A percentile compares a stretch with the other conserved stretches of the same genome.
Conservation (phyloP, 2,888 invertebrate genomes). For the Nebria salina region DNA sequence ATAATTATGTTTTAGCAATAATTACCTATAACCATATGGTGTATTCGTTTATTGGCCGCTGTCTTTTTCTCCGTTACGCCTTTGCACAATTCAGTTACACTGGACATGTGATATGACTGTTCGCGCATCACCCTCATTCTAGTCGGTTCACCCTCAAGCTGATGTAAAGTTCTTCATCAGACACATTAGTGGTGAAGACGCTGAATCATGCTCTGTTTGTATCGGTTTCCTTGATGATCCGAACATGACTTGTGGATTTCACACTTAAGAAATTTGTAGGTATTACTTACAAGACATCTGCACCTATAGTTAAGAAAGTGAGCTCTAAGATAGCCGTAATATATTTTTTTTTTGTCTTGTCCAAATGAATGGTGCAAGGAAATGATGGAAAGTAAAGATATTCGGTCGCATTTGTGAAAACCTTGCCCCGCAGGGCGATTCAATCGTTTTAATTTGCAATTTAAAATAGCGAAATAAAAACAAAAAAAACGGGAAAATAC, state of each 20-base stretch:
- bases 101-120: not conserved
- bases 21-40: constrained; percentile 32
- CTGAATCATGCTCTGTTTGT: constrained; percentile 50
- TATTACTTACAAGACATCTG: constrained; percentile 18
- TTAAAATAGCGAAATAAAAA: constrained; percentile 45
- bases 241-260: constrained; percentile 51
- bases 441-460: constrained; percentile 47
- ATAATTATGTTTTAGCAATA: too few species aligned
- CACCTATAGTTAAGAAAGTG: constrained; percentile 8
- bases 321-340: not conserved
- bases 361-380: not conserved
- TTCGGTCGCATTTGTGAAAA: constrained; percentile 41
- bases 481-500: not conserved
- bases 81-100: constrained; percentile 36
- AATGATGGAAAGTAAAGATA: constrained; percentile 25
- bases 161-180: not conserved
- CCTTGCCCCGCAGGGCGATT: constrained; percentile 32
- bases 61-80: constrained; percentile 24
- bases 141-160: not conserved
- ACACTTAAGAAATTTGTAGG: constrained; percentile 19
- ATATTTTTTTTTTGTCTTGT: not conserved
- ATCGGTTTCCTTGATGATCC: constrained; percentile 53
- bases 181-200: constrained; percentile 47
- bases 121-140: not conserved
- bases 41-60: constrained; percentile 14